phyloP scores from a whole-genome alignment of 1,140 invertebrate genomes.

The Pseudomyrmex dendroicus region DNA sequence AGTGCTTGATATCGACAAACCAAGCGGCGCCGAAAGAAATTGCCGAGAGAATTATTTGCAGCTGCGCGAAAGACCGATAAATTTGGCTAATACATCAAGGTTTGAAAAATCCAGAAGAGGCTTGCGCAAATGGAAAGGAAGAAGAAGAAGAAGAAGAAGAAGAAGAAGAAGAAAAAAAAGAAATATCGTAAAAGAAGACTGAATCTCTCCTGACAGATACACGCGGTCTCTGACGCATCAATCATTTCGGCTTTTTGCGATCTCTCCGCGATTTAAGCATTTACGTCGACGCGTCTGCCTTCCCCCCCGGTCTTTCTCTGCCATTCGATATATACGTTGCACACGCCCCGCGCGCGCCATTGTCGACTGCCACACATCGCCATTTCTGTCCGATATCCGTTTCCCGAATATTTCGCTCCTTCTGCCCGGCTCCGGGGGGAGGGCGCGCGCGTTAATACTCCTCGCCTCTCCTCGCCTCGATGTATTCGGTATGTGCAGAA shows the following conservation, averaged over 20 bases:
- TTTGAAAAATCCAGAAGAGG: conserved; percentile 19
- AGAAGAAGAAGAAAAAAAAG: too few species aligned
- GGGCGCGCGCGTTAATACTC: conserved; percentile 2
- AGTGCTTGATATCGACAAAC: neutral
- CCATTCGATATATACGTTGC: conserved; percentile 53
- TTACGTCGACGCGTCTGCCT: conserved; percentile 54
- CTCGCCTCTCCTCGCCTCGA: conserved; percentile 23
- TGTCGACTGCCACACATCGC: conserved; percentile 41
- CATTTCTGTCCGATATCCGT: conserved; percentile 50
- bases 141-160: neutral
- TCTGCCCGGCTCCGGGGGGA: conserved; percentile 18
- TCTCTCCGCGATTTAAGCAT: conserved; percentile 56
- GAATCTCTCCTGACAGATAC: conserved; percentile 47
- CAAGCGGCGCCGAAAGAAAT: neutral
- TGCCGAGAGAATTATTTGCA: neutral
- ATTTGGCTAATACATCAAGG: neutral
- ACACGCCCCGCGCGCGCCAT: conserved; percentile 35
- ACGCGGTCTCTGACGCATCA: conserved; percentile 43
- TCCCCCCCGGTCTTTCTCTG: neutral
- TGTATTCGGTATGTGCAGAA: conserved; percentile 64
- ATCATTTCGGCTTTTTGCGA: conserved; percentile 54
- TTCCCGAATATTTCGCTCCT: conserved; percentile 57
- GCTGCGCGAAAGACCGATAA: neutral
- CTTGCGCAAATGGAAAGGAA: neutral
- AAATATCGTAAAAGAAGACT: neutral